These are phyloP conservation scores for Gryllus longicercus DNA, from an alignment of 2,888 invertebrate genomes.

Conservation along the genomic window DNA sequence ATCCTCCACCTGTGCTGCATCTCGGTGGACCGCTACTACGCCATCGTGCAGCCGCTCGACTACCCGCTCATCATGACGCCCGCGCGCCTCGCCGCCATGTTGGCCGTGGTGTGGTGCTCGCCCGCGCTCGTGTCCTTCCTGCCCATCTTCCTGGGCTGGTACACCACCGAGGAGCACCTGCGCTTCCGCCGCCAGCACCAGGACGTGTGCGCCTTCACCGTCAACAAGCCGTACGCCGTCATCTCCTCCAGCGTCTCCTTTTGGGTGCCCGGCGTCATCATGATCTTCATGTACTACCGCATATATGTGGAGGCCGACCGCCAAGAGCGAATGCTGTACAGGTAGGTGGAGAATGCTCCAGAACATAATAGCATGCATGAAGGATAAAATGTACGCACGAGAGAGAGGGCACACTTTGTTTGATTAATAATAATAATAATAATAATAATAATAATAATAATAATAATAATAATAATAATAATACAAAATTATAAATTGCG, in stretches of 20 bases:
- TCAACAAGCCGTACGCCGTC: conserved; percentile 81
- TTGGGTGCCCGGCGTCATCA: conserved; percentile 68
- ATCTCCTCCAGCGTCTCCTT: conserved; percentile 87
- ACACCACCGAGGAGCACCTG: conserved; percentile 80
- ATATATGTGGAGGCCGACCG: conserved; percentile 49
- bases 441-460: too few relatives aligned
- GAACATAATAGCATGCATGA: too few relatives aligned
- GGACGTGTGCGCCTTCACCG: conserved; percentile 77
- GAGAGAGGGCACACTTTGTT: too few relatives aligned
- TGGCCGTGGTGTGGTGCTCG: conserved; percentile 86
- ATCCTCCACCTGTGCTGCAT: conserved; percentile 93
- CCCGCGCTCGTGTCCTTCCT: conserved; percentile 90
- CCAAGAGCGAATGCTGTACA: conserved; percentile 48
- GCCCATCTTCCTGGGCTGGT: conserved; percentile 94
- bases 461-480: too few relatives aligned
- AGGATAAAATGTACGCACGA: too few relatives aligned
- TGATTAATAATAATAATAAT: too few relatives aligned
- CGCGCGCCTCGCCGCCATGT: conserved; percentile 72
- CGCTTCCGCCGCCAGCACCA: conserved; percentile 60
- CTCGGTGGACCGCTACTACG: conserved; percentile 71
- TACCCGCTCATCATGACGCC: conserved; percentile 93
- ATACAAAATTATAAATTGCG: too few relatives aligned
- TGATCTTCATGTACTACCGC: conserved; percentile 49
- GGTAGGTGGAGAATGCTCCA: conserved; percentile 36
- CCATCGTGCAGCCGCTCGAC: conserved; percentile 89